Conservation (phyloP, 2,797 vertebrate species). For the Molothrus ater region DNA sequence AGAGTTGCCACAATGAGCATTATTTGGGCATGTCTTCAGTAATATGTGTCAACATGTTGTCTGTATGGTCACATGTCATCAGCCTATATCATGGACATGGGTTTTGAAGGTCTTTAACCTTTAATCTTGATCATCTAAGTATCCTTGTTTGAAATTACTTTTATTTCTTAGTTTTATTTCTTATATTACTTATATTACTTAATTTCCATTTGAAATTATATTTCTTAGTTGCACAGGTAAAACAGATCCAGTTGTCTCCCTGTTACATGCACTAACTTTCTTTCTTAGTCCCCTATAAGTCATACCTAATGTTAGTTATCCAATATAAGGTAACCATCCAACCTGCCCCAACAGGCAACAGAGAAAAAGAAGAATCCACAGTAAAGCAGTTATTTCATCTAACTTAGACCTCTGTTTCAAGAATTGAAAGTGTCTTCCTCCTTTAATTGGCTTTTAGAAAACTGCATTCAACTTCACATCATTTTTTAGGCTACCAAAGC, state of each 20-base stretch:
- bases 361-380: not conserved
- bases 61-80: not conserved
- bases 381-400: not conserved
- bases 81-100: rapidly evolving
- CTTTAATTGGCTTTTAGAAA: not conserved
- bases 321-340: not conserved
- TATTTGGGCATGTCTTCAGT: not conserved
- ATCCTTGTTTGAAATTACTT: not conserved
- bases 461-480: not conserved
- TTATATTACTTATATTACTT: not conserved
- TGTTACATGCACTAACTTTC: not conserved
- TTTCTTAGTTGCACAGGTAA: not conserved
- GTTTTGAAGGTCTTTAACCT: not conserved
- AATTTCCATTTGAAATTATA: not conserved
- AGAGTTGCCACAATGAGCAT: not conserved
- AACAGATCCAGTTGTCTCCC: not conserved
- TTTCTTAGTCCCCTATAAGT: not conserved
- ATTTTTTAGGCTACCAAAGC: not conserved
- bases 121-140: not conserved
- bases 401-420: not conserved
- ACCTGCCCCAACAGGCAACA: not conserved
- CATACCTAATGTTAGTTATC: not conserved
- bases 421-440: not conserved
- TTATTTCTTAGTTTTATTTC: not conserved
- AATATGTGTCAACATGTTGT: not conserved